Base-by-base conservation (phyloP, 2,888 invertebrate genomes). In the Byasa hedistus region DNA sequence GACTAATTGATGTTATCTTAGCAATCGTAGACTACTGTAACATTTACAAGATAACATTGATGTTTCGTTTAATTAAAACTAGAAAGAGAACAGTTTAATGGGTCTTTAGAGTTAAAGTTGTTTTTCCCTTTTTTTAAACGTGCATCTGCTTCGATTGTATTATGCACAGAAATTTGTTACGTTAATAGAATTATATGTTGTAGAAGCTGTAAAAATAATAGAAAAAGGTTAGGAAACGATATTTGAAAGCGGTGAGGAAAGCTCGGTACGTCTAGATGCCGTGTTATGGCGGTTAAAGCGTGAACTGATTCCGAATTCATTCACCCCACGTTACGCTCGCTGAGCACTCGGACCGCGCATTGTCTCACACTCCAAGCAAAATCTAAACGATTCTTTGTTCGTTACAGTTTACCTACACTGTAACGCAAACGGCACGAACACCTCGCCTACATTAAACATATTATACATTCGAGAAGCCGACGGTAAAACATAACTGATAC, bases 301-400 rank as follows among this genome's bases (percentile, higher is more conserved):
- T 83, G 81, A 82, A 85, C 85, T 84, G 80, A 84, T 88, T 85
- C 84, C 82, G 82, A 82, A 85, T 86, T 86, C 89, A 84, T 89
- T 89, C 87, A 88, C 86, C 88, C 80, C 83, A 78, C 84, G 87
- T 88, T 83, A 86, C 88, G 86, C 85, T 84, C 72, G 81, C 77
- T 84, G 84, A 77, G 78, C 77, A 79, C 78, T 79, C 79, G 84
- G 84, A 81, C 82, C 79, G 83, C 79, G 81, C 85, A 86, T 87
- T 86, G 87, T 89, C 86, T 85, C 82, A 80, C 83, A 80, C 76
- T 69, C 74, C 76, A 77, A 78, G 78, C 84, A 74, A 80, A 82
- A 85, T 80, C 76, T 78, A 83, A 89, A 89, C 82, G 84, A 85
- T 85, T 87, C 89, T 90, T 90, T 89, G 89, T 90, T 86, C 77